Base-by-base conservation (phyloP, 2,797 vertebrate genomes). In the Onychomys torridus region DNA sequence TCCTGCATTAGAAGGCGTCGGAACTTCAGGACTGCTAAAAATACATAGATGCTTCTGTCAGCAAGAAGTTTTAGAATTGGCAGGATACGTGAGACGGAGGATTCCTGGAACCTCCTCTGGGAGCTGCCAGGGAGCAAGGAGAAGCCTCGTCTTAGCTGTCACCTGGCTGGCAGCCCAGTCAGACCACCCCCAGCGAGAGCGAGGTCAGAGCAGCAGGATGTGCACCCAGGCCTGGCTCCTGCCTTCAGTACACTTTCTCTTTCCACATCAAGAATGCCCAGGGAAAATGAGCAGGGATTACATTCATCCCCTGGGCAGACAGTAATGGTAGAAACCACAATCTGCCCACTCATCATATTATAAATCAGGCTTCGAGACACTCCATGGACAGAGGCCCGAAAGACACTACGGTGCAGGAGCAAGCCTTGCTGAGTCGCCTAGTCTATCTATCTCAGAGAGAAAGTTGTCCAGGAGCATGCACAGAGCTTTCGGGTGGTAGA, bases 11-110 rank as follows among this genome's bases (percentile, higher is more conserved):
- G 25, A 79, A 67, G 87, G 89, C 65, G 57, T 75, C 65, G 91
- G 97, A 95, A 97, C 94, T 79, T 77, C 67, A 61, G 40, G 57
- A 55, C 85, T 91, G 16, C 92, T 92, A 89, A 88, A 78, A 93
- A 85, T 82, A 55, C 23, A 96, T 37, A 86, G 95, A 93, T 94
- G 76, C 52, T 23, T 96, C 79, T 25, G 61, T 96, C 90, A 17
- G 11, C 6, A 12, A 40, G 27, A 43, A 82, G 81, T 79, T 96
- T 82, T 61, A 81, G 59, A 71, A 87, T 89, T 86, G 57, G 82
- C 89, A 96, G 86, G 94, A 73, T 63, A 85, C 79, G 46, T 67
- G 34, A 93, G 89, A 84, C 11, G 1, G 43, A 97, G 55, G 61
- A 83, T 89, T 96, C 95, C 94, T 65, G 94, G 93, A 88, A 93